phyloP scores from a whole-genome alignment of 2,797 vertebrate genomes.

The Acanthis flammea region DNA sequence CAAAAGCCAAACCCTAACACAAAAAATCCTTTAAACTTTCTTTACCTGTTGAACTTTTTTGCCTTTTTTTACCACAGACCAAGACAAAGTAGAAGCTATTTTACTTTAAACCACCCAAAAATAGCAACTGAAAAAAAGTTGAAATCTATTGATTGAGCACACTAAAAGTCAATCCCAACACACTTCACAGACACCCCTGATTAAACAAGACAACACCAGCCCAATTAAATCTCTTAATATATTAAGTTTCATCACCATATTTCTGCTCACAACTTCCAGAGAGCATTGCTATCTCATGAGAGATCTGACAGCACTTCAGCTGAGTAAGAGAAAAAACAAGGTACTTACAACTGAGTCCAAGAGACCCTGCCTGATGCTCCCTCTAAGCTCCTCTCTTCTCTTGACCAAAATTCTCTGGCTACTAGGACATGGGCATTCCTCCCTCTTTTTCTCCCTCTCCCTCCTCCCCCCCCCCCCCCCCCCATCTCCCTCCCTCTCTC shows the following conservation, averaged over 20 bases:
- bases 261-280: background rate
- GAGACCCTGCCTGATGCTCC: slow-evolving; percentile 58
- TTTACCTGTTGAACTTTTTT: background rate
- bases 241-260: background rate
- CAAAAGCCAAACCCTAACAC: background rate
- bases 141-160: background rate
- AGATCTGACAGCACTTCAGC: background rate
- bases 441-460: slow-evolving; percentile 32
- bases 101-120: background rate
- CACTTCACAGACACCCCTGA: background rate
- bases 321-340: background rate
- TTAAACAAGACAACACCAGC: background rate
- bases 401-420: slow-evolving; percentile 70
- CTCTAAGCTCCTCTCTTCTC: slow-evolving; percentile 62
- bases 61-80: background rate
- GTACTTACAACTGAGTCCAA: slow-evolving; percentile 78
- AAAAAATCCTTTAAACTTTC: background rate
- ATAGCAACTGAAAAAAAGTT: background rate
- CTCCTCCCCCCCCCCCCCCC: background rate
- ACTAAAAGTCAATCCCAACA: background rate
- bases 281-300: background rate
- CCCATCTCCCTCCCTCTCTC: slow-evolving; percentile 41
- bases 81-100: background rate
- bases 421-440: slow-evolving; percentile 61
- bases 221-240: background rate